phyloP scores from a whole-genome alignment of 2,797 vertebrate genomes.

The Epinephelus malabaricus region DNA sequence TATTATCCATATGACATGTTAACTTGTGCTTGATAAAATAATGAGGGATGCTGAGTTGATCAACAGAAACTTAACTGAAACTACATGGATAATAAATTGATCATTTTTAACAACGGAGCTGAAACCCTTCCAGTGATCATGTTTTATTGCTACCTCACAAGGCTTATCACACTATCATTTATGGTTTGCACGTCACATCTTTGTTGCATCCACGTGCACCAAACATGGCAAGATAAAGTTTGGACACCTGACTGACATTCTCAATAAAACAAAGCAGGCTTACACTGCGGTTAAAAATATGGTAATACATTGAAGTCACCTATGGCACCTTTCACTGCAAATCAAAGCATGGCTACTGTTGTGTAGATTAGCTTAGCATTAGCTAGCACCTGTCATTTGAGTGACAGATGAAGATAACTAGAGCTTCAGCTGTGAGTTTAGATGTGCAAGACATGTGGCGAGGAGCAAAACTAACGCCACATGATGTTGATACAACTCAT shows the following conservation, averaged over 20 bases:
- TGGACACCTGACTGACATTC: rapidly evolving
- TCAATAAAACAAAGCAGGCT: background rate
- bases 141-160: no score
- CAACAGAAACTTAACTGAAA: no score
- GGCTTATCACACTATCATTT: no score
- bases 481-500: rapidly evolving
- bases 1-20: no score
- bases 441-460: rapidly evolving
- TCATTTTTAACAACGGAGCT: no score
- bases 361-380: constrained; percentile 3
- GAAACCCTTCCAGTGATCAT: background rate
- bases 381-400: background rate
- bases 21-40: no score
- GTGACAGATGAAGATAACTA: rapidly evolving
- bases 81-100: no score
- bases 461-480: background rate
- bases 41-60: background rate
- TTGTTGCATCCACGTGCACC: constrained; percentile 10
- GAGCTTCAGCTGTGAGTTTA: rapidly evolving
- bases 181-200: background rate
- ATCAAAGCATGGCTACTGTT: rapidly evolving
- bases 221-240: background rate
- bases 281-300: rapidly evolving
- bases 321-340: rapidly evolving
- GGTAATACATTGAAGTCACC: rapidly evolving